phyloP scores from a whole-genome alignment of 2,797 vertebrate genomes.

The Tarsius wallacei region DNA sequence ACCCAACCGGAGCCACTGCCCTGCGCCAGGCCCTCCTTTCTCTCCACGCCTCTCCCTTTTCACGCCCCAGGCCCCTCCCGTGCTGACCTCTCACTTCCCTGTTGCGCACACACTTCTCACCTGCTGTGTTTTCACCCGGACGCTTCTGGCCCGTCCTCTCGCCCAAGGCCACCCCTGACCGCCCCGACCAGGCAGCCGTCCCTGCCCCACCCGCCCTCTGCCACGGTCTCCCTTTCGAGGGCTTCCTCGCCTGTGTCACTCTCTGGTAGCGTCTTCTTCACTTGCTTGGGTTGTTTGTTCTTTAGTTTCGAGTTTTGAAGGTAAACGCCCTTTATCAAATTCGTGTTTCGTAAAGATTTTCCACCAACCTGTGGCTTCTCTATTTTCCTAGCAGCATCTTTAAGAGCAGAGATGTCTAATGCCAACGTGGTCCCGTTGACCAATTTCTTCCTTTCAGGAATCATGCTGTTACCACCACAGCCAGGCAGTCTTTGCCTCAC shows the following conservation, averaged over 20 bases:
- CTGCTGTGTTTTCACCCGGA: neutral
- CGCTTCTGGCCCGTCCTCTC: neutral
- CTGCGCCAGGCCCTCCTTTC: no score
- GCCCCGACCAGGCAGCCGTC: neutral
- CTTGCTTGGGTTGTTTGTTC: constrained; percentile 28
- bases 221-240: neutral
- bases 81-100: neutral
- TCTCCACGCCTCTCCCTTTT: neutral
- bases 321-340: constrained; percentile 20
- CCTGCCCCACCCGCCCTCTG: neutral
- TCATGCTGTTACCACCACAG: neutral
- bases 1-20: no score
- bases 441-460: neutral
- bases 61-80: neutral
- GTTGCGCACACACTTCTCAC: constrained; percentile 2
- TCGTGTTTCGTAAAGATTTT: constrained; percentile 10
- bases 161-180: neutral
- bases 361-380: neutral
- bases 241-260: neutral
- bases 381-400: constrained; percentile 34
- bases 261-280: neutral
- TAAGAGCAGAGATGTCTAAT: neutral
- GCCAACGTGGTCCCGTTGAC: neutral
- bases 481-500: neutral
- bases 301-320: neutral